Percentiles rank a stretch among this genome's conserved stretches.
phyloP scores from a whole-genome alignment of 2,113 vertebrate species.

The Brienomyrus brachyistius region DNA sequence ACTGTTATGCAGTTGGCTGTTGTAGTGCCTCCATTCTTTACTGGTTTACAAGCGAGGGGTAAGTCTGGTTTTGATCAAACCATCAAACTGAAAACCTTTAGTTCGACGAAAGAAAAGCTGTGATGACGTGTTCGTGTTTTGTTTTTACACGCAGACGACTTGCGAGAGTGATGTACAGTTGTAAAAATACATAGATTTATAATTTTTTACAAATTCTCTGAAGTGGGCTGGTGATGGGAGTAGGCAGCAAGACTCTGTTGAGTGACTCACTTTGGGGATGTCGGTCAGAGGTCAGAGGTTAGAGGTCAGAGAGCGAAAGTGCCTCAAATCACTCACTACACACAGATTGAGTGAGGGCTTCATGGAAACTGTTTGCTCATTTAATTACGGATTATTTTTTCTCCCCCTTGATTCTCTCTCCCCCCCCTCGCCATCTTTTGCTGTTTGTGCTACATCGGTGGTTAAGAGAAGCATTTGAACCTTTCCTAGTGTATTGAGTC shows the following conservation, averaged over 20 bases:
- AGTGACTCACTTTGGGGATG: neutral
- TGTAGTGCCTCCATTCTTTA: neutral
- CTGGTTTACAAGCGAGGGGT: neutral
- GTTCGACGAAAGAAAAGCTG: neutral
- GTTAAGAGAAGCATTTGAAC: neutral
- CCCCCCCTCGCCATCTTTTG: neutral
- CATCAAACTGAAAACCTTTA: neutral
- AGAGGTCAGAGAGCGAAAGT: neutral
- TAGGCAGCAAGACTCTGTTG: neutral
- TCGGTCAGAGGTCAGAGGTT: neutral
- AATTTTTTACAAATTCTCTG: neutral
- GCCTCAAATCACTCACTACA: neutral
- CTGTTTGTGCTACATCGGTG: neutral
- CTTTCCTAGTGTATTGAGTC: slow-evolving; percentile 28
- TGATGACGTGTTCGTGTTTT: neutral
- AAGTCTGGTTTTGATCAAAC: neutral
- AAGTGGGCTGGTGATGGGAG: neutral
- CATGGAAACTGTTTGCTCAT: neutral
- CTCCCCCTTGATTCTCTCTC: neutral
- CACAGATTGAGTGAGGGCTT: neutral
- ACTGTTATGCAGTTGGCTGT: neutral
- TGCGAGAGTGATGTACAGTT: neutral
- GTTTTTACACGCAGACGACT: neutral
- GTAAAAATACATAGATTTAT: neutral
- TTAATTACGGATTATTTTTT: neutral